These are phyloP conservation scores for Rhopalosiphum padi DNA, from an alignment of 1,140 invertebrate species.

Conservation along the genomic window DNA sequence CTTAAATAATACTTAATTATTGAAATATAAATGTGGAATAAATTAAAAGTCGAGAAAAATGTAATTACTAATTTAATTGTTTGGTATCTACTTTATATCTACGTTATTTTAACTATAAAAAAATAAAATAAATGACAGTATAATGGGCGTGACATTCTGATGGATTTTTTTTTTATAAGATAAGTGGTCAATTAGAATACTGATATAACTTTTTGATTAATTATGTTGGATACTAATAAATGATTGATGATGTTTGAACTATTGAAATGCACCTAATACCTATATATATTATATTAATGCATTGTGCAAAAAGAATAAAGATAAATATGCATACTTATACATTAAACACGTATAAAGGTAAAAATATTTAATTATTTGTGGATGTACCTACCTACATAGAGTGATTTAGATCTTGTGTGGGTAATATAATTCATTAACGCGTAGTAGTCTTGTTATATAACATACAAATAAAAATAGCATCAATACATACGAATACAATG, in stretches of 20 bases:
- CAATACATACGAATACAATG: not conserved
- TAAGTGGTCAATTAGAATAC: not conserved
- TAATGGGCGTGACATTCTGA: not conserved
- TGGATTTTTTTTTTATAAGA: not conserved
- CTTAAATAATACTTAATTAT: no score
- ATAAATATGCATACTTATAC: no score
- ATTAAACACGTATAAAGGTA: no score
- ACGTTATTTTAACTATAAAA: not conserved
- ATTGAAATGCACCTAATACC: not conserved
- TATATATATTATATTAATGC: no score
- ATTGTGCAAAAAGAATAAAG: no score
- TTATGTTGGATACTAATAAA: not conserved
- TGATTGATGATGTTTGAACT: not conserved
- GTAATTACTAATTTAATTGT: not conserved
- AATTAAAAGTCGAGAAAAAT: not conserved
- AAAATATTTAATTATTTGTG: no score
- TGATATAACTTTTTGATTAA: not conserved
- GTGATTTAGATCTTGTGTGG: not conserved
- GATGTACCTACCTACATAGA: not conserved
- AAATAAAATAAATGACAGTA: conserved; percentile 3
- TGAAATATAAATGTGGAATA: not conserved
- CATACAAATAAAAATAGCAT: not conserved
- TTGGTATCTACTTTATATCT: not conserved
- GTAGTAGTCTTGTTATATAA: not conserved
- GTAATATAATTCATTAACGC: not conserved